Evolutionary conservation across 2,797 vertebrate genomes (phyloP), one percentile per base, ranked within the genome.

Genomic region (Argentina silus): DNA sequence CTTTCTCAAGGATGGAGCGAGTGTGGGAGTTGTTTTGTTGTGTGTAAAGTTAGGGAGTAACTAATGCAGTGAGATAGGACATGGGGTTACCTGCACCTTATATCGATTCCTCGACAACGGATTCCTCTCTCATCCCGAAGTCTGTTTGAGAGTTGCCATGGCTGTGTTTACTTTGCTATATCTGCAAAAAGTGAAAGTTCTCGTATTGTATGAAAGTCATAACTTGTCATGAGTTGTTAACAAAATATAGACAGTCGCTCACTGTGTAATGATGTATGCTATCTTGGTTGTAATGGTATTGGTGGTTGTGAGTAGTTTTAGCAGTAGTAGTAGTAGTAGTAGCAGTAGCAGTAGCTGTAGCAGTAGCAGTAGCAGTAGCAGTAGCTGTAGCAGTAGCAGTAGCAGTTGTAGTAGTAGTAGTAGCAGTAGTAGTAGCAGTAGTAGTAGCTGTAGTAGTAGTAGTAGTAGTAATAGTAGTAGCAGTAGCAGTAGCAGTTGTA

Each of bases 321-420:
- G 66, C 59, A 19, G 12, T 21, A 23, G 60, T 63, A 5, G 11
- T 76, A 17, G 27, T 73, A 9, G 66, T 62, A 19, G 12, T 21
- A 23, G 60, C 45, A 36, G 50, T 21, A 17, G 48, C 67, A 15
- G 44, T 43, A 47, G 53, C 19, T 14, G 44, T 70, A 10, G 36
- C 15, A 0, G 21, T 75, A 3, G 61, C 11, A 3, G 50, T 51
- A 51, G 50, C 11, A 51, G 3, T 51, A 51, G 50, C 11, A 11
- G 50, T 51, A 11, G 50, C 11, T 7, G 50, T 51, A 51, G 11
- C 11, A 12, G 50, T 51, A 15, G 50, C 11, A 12, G 50, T 51
- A 51, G 50, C 11, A 51, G 50, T 51, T 7, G 50, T 51, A 51
- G 11, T 51, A 3, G 50, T 51, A 51, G 11, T 51, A 11, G 50